Percentiles rank a stretch among this genome's conserved stretches.
These are phyloP conservation scores for Sarcophaga rosellei DNA, from an alignment of 2,888 invertebrate species.

Conservation along the genomic window DNA sequence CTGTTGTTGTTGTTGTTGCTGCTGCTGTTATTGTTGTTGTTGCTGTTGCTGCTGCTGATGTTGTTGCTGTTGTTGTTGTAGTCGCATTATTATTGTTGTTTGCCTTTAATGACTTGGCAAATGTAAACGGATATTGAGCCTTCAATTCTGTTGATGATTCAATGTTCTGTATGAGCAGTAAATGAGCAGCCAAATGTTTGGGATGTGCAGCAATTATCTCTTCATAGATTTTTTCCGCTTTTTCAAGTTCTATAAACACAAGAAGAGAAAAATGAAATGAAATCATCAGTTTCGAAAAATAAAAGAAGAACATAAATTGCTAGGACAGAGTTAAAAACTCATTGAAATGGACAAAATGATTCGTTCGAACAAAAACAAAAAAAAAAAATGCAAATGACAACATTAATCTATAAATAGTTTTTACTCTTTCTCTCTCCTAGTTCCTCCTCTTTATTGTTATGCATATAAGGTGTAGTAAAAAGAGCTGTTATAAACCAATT, in stretches of 20 bases:
- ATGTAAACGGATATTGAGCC: conserved; percentile 81
- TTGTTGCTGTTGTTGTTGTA: conserved; percentile 58
- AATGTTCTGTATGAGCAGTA: conserved; percentile 89
- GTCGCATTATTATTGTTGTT: conserved; percentile 69
- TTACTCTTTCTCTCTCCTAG: too few relatives aligned
- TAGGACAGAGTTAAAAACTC: background rate
- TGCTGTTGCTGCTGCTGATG: conserved; percentile 24
- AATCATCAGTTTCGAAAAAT: conserved; percentile 29
- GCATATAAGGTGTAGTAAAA: too few relatives aligned
- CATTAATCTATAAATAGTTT: background rate
- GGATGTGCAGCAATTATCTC: conserved; percentile 88
- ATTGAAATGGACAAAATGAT: conserved; percentile 17
- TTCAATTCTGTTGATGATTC: conserved; percentile 82
- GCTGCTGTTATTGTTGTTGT: conserved; percentile 69
- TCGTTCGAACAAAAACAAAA: conserved; percentile 10
- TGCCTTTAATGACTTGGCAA: conserved; percentile 81
- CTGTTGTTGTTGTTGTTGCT: conserved; percentile 39
- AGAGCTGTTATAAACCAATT: too few relatives aligned
- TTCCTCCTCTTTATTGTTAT: too few relatives aligned
- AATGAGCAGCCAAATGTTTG: conserved; percentile 89
- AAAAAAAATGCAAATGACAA: background rate
- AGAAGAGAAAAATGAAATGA: conserved; percentile 29
- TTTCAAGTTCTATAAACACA: conserved; percentile 83
- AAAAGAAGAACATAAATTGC: conserved; percentile 2
- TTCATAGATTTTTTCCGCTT: conserved; percentile 87